Conservation (phyloP, 2,888 invertebrate genomes). For the Enchytraeus crypticus region DNA sequence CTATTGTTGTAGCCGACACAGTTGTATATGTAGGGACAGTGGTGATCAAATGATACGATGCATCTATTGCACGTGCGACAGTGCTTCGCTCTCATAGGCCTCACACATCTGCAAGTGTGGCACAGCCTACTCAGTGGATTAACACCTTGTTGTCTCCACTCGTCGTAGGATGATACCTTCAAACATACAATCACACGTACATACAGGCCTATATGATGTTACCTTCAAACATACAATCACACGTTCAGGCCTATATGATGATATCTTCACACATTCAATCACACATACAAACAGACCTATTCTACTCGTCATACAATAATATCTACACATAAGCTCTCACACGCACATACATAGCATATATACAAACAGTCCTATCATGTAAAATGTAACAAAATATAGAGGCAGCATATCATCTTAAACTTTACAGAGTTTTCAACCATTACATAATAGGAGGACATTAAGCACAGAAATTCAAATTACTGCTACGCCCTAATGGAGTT, state of each 20-base stretch:
- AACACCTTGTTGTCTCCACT: constrained; percentile 80
- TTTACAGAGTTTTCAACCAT: no score
- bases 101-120: constrained; percentile 78
- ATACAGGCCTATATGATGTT: constrained; percentile 54
- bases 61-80: constrained; percentile 83
- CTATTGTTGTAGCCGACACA: constrained; percentile 81
- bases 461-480: no score
- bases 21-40: constrained; percentile 90
- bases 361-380: no score
- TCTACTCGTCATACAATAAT: no score
- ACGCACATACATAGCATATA: no score
- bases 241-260: constrained; percentile 46
- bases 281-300: no score
- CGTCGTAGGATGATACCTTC: constrained; percentile 83
- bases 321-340: no score
- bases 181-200: neutral
- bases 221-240: constrained; percentile 56
- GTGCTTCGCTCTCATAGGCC: constrained; percentile 80
- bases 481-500: no score
- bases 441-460: no score
- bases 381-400: no score
- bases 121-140: constrained; percentile 59
- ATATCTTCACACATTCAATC: constrained; percentile 60
- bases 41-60: constrained; percentile 83
- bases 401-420: no score